phyloP scores from a whole-genome alignment of 2,888 invertebrate genomes.

The Microplitis deprimator region DNA sequence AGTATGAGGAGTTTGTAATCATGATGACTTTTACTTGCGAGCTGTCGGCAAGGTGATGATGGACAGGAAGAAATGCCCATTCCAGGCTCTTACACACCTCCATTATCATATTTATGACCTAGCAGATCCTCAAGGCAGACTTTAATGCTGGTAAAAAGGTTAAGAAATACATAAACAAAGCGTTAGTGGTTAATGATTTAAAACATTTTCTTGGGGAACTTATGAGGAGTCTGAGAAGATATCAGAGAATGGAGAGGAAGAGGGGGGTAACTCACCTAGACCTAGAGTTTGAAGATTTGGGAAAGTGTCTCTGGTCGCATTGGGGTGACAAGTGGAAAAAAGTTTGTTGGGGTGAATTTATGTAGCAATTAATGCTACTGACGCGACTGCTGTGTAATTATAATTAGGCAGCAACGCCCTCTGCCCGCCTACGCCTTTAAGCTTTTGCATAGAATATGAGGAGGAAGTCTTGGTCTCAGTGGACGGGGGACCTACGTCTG shows the following conservation, averaged over 20 bases:
- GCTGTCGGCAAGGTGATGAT: slow-evolving; percentile 24
- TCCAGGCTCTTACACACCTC: slow-evolving; percentile 13
- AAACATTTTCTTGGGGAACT: background rate
- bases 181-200: background rate
- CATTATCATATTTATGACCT: slow-evolving; percentile 28
- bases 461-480: background rate
- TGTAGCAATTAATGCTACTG: slow-evolving; percentile 70
- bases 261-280: too few relatives aligned
- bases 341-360: slow-evolving; percentile 65
- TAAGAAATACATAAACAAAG: background rate
- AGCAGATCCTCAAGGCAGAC: background rate
- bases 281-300: too few relatives aligned
- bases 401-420: slow-evolving; percentile 70
- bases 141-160: slow-evolving; percentile 1
- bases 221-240: too few relatives aligned
- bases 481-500: slow-evolving; percentile 34
- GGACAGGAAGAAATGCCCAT: slow-evolving; percentile 24
- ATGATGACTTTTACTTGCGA: slow-evolving; percentile 13
- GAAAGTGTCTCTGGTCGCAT: too few relatives aligned
- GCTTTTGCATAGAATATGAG: slow-evolving; percentile 5
- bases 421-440: slow-evolving; percentile 64
- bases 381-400: slow-evolving; percentile 70
- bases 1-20: slow-evolving; percentile 40
- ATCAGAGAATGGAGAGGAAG: too few relatives aligned
- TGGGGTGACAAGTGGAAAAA: background rate